These are phyloP conservation scores for Drosophila eugracilis DNA, from an alignment of 1,140 invertebrate species.

Conservation along the genomic window DNA sequence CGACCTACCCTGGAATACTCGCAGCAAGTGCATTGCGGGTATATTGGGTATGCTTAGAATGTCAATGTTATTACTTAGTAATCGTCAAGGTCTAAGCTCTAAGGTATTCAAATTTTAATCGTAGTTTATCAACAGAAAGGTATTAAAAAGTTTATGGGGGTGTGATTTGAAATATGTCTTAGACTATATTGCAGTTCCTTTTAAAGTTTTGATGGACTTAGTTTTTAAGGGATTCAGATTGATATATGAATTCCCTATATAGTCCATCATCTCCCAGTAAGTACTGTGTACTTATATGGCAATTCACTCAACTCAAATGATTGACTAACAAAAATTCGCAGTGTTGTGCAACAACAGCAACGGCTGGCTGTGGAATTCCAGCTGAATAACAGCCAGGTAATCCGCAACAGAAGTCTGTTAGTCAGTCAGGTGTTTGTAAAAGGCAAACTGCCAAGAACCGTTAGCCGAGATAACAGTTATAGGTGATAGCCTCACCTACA, in stretches of 20 bases:
- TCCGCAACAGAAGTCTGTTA: slow-evolving; percentile 21
- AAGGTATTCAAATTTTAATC: too few species aligned
- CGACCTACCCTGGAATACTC: slow-evolving; percentile 22
- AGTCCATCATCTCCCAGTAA: background rate
- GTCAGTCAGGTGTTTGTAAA: slow-evolving; percentile 24
- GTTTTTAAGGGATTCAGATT: too few species aligned
- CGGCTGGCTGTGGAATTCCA: slow-evolving; percentile 8
- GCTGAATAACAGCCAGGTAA: slow-evolving; percentile 27
- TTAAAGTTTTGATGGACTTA: too few species aligned
- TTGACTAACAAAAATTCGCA: slow-evolving; percentile 18
- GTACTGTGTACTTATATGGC: background rate
- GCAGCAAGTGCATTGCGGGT: slow-evolving; percentile 11
- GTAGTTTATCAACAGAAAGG: too few species aligned
- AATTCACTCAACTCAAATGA: background rate
- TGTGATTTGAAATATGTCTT: too few species aligned
- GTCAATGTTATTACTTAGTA: background rate
- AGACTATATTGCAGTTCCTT: too few species aligned
- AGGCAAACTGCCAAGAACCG: slow-evolving; percentile 2
- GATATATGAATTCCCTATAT: background rate
- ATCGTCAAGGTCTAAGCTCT: too few species aligned
- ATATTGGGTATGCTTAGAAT: background rate
- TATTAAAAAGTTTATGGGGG: too few species aligned
- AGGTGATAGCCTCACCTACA: slow-evolving; percentile 16
- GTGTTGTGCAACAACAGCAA: slow-evolving; percentile 31
- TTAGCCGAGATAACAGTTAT: slow-evolving; percentile 24